Base-by-base conservation (phyloP, 1,140 invertebrate species). In the Brachionus rubens region DNA sequence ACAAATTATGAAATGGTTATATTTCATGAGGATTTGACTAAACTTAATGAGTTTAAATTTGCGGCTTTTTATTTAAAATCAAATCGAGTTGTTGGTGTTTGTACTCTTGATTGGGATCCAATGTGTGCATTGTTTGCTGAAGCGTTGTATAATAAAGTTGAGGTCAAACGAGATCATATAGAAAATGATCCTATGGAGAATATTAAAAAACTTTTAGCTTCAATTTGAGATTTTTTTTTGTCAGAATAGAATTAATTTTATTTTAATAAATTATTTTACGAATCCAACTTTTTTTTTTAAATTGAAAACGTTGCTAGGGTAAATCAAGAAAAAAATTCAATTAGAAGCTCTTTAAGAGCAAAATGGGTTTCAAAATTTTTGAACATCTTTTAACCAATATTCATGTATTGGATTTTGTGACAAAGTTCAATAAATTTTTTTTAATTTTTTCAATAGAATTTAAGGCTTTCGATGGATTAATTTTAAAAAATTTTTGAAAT, bases 11-110 rank as follows among this genome's bases (percentile, higher is more conserved):
- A 72, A 7, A 5, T 41, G 4, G n/a, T 72, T 19, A 72, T 72
- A 21, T 72, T 72, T 41, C 50, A 50, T 54, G 68, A 72, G 12
- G 68, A 72, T 54, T 14, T 21, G 19, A 54, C 46, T 2, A 54
- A 54, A n/a, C 46, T 50, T 40, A 72, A 72, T 50, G 68, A 72
- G 7, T 50, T 28, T 12, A 72, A 72, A 72, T 72, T 72, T 50
- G 68, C 68, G 2, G 68, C 68, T n/a, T 72, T 72, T 54, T 72
- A 72, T 54, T 21, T 72, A 12, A n/a, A 50, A 12, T 36, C 16
- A 40, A 54, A 72, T 41, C 19, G 46, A 28, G 68, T 72, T 24
- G 24, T 72, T 24, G 68, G 19, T 24, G 50, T 72, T 33, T 48
- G 46, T 16, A 50, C 68, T 50, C 33, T 72, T 16, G 50, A 72